Evolutionary conservation across 92 coral and sea anemone genomes (phyloP), one percentile per base, ranked within the genome.

Genomic region (Zoanthus sansibaricus): DNA sequence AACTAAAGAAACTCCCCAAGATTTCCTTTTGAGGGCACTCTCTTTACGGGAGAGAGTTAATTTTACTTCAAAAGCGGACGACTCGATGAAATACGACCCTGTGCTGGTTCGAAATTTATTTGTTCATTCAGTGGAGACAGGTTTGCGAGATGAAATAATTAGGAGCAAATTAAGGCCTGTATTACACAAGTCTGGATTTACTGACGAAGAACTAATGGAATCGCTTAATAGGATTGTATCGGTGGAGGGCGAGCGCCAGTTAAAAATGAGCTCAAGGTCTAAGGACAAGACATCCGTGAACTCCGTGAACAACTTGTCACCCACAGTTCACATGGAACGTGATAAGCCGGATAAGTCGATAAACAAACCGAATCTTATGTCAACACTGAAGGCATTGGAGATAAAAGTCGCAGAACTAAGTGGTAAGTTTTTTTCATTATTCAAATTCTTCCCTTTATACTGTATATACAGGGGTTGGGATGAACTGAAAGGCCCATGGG

Each of bases 1-100:
- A 25, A 71, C 91, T 54, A 86, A 84, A 18, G 92, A 87, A 54
- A 80, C 91, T 6, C 90, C 90, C 0, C 95, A 93, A 69, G 92
- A 87, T 87, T 87, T 93, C 87, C 91, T 87, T 15, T 84, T 92
- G 25, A 59, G 91, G 25, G 93, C 91, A 54, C 76, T 92, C 86
- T 82, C 78, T 68, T 47, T 90, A 52, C 69, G 90, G 47, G 90
- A 88, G 64, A 93, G 87, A 82, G 82, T 90, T 12, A 66, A 84
- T 37, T 86, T 93, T 58, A 79, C 86, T 6, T 90, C 95, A 55
- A 89, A 88, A 58, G 73, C 84, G 0, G 93, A 88, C 68, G 77
- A 84, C 64, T 44, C 90, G 6, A 76, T 91, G 54, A 90, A 88
- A 56, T 93, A 86, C 62, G 90, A 86, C 69, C 69, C 9, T 61